phyloP scores from a whole-genome alignment of 2,113 vertebrate genomes.

The Lasiurus borealis region DNA sequence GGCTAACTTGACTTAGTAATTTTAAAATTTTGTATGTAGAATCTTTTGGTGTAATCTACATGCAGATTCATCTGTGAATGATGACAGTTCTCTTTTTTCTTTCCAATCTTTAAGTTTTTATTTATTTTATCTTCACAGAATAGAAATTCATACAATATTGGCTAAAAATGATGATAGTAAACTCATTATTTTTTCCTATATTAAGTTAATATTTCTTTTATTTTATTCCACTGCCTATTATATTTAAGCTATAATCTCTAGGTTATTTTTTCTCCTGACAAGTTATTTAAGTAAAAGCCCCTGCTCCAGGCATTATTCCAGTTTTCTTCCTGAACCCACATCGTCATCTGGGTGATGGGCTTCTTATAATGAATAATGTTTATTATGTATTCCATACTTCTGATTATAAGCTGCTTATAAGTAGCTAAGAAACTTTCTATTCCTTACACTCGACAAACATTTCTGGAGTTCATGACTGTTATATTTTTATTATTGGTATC shows the following conservation, averaged over 20 bases:
- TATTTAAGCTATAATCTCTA: not conserved
- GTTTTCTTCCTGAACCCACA: not conserved
- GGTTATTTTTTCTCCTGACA: not conserved
- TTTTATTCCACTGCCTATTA: not conserved
- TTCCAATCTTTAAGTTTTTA: not conserved
- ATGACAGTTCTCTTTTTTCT: not conserved
- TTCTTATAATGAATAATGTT: conserved; percentile 13
- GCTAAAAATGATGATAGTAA: not conserved
- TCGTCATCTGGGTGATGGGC: not conserved
- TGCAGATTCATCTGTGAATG: conserved; percentile 30
- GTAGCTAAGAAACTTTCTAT: conserved; percentile 21
- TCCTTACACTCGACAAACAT: not conserved
- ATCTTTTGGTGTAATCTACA: not conserved
- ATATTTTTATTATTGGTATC: not conserved
- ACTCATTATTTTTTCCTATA: not conserved
- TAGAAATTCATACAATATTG: not conserved
- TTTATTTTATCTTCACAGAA: not conserved
- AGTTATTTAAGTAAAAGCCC: not conserved
- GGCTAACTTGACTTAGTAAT: not conserved
- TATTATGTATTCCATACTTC: not conserved
- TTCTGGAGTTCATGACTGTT: not conserved
- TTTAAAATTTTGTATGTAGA: not conserved
- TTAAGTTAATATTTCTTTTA: not conserved
- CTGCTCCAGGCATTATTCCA: not conserved
- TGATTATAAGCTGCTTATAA: not conserved